Evolutionary conservation across 2,888 invertebrate species (phyloP).

Genomic region (Lasius fuliginosus): DNA sequence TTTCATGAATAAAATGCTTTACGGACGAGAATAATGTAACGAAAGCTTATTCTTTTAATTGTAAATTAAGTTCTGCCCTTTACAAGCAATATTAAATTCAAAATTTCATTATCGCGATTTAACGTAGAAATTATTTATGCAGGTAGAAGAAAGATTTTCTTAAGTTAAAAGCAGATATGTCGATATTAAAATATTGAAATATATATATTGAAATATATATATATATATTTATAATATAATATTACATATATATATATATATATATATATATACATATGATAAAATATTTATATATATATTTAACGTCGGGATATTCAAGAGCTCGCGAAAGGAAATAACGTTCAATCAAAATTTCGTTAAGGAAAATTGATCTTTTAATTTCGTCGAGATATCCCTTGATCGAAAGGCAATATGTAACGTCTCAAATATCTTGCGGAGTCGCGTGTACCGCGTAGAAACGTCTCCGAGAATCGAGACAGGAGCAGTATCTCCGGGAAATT

Average conservation of each 20-base stretch:
- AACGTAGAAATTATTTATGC: not conserved
- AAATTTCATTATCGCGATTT: conserved; percentile 28
- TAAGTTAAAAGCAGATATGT: not conserved
- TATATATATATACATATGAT: no score
- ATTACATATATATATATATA: no score
- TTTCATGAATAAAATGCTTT: not conserved
- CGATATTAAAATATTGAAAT: not conserved
- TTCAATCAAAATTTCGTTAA: conserved; percentile 1
- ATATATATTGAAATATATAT: not conserved
- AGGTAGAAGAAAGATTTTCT: not conserved
- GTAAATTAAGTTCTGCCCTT: not conserved
- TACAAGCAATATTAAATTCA: conserved; percentile 21
- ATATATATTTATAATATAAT: no score
- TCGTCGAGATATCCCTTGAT: not conserved
- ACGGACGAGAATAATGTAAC: not conserved
- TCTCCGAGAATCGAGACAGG: conserved; percentile 48
- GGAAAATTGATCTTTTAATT: conserved; percentile 22
- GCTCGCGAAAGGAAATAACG: not conserved
- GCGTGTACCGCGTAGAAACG: conserved; percentile 14
- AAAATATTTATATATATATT: not conserved
- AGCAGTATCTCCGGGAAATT: conserved; percentile 61
- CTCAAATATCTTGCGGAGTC: conserved; percentile 6
- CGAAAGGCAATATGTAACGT: not conserved
- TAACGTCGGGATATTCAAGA: not conserved
- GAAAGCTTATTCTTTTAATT: conserved; percentile 16